These are phyloP conservation scores for Pagrus major DNA, from an alignment of 2,113 vertebrate genomes.

Conservation along the genomic window DNA sequence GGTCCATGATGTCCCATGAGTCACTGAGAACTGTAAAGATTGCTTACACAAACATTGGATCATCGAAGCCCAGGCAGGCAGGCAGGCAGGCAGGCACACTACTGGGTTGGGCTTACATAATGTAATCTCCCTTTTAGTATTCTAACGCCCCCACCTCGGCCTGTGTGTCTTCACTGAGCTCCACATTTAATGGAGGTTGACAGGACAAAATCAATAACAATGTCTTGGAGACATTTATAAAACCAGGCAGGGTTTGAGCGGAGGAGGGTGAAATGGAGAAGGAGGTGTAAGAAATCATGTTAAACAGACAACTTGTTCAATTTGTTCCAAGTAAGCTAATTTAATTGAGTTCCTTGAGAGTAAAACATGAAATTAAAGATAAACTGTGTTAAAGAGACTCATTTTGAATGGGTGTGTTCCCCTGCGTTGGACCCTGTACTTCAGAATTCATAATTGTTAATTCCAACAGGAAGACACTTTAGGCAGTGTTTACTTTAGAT, in stretches of 20 bases:
- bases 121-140: constrained; percentile 19
- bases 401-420: too few species aligned
- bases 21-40: not conserved
- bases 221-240: constrained; percentile 26
- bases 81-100: too few species aligned
- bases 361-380: not conserved
- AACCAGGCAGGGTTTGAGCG: not conserved
- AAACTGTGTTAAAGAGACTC: not conserved
- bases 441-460: not conserved
- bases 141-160: constrained; percentile 12
- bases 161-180: constrained; percentile 49
- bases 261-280: not conserved
- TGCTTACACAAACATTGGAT: constrained; percentile 1
- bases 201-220: constrained; percentile 66
- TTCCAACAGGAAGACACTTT: not conserved
- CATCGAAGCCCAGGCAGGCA: not conserved
- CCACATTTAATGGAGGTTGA: constrained; percentile 62
- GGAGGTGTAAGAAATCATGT: not conserved
- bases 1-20: not conserved
- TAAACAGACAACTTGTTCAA: not conserved
- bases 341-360: too few species aligned
- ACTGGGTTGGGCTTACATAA: constrained; percentile 20
- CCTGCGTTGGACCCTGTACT: not conserved
- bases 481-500: not conserved
- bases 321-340: not conserved